Base-by-base conservation (phyloP, 2,888 invertebrate species). In the Cantharis rustica region DNA sequence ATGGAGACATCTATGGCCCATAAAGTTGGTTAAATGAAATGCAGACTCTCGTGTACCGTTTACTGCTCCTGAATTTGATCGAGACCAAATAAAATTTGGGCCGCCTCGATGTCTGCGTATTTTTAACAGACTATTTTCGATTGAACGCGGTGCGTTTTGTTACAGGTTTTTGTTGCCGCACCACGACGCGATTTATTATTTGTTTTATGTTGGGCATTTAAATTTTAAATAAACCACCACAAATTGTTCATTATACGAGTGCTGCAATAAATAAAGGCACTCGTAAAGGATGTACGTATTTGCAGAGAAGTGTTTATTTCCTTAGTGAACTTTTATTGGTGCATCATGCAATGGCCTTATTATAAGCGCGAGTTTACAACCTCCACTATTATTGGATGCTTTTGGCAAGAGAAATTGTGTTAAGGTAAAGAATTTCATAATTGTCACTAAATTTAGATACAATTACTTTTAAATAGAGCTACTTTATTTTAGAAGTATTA, bases 61-160 rank as follows among this genome's bases (percentile, higher is more conserved):
- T 73, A 71, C 73, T 71, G 71, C 66, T 71, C 74, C 68, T 73
- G 73, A 73, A 73, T 76, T 76, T 76, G 74, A 75, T 77, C 27
- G 74, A 72, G 75, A 68, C 75, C 68, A 75, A 75, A 75, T 75
- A 72, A 78, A 75, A 78, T 72, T 78, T 73, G 75, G 77, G 78
- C 75, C 78, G 78, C 78, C 78, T 75, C 73, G 70, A 61, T 75
- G 78, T 73, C 77, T 73, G 75, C 69, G 68, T 78, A 78, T 78
- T 75, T 78, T 72, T 78, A 78, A 73, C 75, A 26, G 31, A 75
- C 78, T 78, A 78, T 78, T 78, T 78, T 75, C 73, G 75, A 70
- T 75, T 68, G 62, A 20, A 78, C 68, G 75, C 75, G 68, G 75
- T 77, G 63, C 73, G 73, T 77, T 75, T 72, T 63, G 77, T 69